These are phyloP conservation scores for Pangasius krempfi DNA, from an alignment of 2,797 vertebrate species.

Conservation along the genomic window DNA sequence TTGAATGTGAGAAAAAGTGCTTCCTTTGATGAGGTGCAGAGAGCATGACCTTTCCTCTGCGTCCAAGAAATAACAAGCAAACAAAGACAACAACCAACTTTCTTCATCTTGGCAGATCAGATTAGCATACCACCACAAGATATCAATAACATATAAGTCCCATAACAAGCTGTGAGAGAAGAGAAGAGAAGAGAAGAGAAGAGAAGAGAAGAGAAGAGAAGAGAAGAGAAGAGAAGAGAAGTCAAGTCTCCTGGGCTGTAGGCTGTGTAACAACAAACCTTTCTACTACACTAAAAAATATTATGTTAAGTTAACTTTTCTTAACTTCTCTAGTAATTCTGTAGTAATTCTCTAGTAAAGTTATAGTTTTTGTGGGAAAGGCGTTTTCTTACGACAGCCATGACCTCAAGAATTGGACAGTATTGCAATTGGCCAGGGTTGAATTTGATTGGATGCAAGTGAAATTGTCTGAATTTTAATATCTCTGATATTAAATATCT, in stretches of 20 bases:
- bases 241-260: not conserved
- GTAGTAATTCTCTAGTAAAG: not conserved
- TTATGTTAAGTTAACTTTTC: not conserved
- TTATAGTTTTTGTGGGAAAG: not conserved
- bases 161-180: not conserved
- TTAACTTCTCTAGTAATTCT: not conserved
- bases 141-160: not conserved
- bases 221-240: not conserved
- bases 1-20: not conserved
- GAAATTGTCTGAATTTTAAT: not conserved
- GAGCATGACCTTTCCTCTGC: not conserved
- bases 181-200: not conserved
- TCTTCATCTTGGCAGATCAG: not conserved
- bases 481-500: too few relatives aligned
- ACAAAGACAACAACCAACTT: not conserved
- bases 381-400: not conserved
- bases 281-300: not conserved
- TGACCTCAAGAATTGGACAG: not conserved
- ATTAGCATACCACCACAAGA: not conserved
- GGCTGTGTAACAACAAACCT: not conserved
- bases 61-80: not conserved
- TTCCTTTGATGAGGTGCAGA: not conserved
- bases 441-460: not conserved
- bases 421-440: not conserved
- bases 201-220: not conserved